Conservation (phyloP, 1,140 invertebrate genomes). For the Paramacrobiotus metropolitanus region DNA sequence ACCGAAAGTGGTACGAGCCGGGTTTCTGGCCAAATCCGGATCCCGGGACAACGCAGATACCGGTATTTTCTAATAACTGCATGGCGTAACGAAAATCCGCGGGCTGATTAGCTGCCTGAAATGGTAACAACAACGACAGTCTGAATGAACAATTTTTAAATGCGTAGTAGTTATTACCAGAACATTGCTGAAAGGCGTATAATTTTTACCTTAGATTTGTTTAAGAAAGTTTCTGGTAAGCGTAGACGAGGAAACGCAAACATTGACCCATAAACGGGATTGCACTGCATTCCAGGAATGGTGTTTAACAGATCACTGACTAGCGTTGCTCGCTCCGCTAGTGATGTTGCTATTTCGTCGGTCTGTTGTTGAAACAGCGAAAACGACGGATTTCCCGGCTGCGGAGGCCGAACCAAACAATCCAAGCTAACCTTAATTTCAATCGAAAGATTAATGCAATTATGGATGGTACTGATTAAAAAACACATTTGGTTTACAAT, state of each 20-base stretch:
- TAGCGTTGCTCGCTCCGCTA: slow-evolving; percentile 50
- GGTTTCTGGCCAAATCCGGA: slow-evolving; percentile 79
- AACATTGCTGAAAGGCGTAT: neutral
- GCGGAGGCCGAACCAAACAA: slow-evolving; percentile 52
- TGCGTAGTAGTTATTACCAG: neutral
- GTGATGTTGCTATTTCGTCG: slow-evolving; percentile 43
- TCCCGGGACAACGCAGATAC: slow-evolving; percentile 65
- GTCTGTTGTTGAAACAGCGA: slow-evolving; percentile 50
- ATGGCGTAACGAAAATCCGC: slow-evolving; percentile 87
- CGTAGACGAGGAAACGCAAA: slow-evolving; percentile 47
- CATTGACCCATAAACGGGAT: slow-evolving; percentile 75
- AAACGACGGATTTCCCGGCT: slow-evolving; percentile 55
- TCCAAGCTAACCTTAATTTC: slow-evolving; percentile 33
- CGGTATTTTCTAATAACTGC: slow-evolving; percentile 69
- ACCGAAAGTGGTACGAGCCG: slow-evolving; percentile 82
- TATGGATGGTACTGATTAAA: neutral
- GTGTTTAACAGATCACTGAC: slow-evolving; percentile 71
- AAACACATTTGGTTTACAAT: neutral
- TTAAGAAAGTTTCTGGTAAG: slow-evolving; percentile 26
- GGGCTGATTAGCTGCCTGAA: no score
- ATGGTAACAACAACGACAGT: no score
- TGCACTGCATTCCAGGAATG: slow-evolving; percentile 65
- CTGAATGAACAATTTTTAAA: neutral
- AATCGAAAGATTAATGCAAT: neutral
- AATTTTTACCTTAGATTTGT: slow-evolving; percentile 22